Evolutionary conservation across 2,113 vertebrate genomes (phyloP), one percentile per base, ranked within the genome.

Genomic region (Psettodes erumei): DNA sequence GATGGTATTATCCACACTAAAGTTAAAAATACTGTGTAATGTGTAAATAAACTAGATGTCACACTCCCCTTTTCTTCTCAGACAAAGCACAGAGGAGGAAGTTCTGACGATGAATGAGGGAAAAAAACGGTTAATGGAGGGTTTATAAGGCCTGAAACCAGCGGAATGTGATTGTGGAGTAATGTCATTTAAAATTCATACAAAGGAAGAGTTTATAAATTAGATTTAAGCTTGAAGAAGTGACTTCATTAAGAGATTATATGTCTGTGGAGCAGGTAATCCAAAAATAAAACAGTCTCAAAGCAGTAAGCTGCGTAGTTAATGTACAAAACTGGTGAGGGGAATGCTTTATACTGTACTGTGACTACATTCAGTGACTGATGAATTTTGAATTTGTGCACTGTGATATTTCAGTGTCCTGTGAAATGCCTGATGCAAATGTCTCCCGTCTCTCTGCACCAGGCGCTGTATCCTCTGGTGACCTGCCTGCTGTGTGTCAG

Each of bases 401-500:
- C n/a, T n/a, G n/a, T n/a, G n/a, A n/a, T n/a, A n/a, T n/a, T n/a
- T n/a, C n/a, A n/a, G n/a, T n/a, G 5, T 62, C 23, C 5, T 48
- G 3, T 66, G 21, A 47, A n/a, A 4, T 21, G 21, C 13, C 43
- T 71, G 11, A 60, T 66, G 23, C 10, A 23, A 50, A 30, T 78
- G 30, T 71, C 33, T 64, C 51, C 27, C n/a, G 5, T 84, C n/a
- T 42, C 56, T 51, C 88, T 81, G 58, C 65, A 9, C 82, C 89
- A 99, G 98, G 98, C 98, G 54, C 90, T 99, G 87, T 99, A 98
- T 88, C 98, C 98, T 16, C 91, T 99, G 94, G 96, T 99, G 71
- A 99, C 98, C 0, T 99, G 98, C 85, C 94, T 99, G 69, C 95
- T 99, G 73, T 99, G 98, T 79, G 98, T 99, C 92, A 99, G 97